Percentiles rank a stretch among this genome's conserved stretches.
Evolutionary conservation across 2,797 vertebrate genomes (phyloP).

Genomic region (Rhynchotus rufescens): DNA sequence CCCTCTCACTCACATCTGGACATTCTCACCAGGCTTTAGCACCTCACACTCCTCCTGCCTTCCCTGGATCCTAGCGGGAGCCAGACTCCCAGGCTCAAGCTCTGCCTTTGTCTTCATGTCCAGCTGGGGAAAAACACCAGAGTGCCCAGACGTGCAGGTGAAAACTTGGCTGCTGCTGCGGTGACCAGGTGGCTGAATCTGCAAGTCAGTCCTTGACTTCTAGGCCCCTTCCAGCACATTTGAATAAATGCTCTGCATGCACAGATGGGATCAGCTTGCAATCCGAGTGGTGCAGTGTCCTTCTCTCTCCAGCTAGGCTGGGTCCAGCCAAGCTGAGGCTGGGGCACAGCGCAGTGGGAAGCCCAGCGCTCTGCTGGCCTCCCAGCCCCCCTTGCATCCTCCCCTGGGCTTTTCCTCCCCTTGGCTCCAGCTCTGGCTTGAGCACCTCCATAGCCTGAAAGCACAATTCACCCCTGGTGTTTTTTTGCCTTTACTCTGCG

Average conservation of each 20-base stretch:
- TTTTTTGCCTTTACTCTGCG: neutral
- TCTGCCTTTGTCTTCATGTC: neutral
- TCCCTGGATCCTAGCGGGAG: neutral
- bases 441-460: neutral
- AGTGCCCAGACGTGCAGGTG: neutral
- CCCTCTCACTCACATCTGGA: neutral
- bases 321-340: neutral
- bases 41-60: neutral
- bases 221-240: constrained; percentile 13
- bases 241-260: constrained; percentile 39
- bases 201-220: constrained; percentile 37
- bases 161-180: neutral
- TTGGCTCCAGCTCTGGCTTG: neutral
- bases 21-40: neutral
- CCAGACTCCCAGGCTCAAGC: neutral
- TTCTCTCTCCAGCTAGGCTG: neutral
- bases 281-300: constrained; percentile 43
- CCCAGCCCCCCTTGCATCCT: neutral
- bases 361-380: neutral
- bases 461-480: neutral
- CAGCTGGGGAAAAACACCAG: neutral
- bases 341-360: neutral
- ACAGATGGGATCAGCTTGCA: constrained; percentile 16
- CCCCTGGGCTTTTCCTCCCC: neutral
- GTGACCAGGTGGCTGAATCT: constrained; percentile 32